Conservation (phyloP, 2,797 vertebrate species). For the Gambelia wislizenii region DNA sequence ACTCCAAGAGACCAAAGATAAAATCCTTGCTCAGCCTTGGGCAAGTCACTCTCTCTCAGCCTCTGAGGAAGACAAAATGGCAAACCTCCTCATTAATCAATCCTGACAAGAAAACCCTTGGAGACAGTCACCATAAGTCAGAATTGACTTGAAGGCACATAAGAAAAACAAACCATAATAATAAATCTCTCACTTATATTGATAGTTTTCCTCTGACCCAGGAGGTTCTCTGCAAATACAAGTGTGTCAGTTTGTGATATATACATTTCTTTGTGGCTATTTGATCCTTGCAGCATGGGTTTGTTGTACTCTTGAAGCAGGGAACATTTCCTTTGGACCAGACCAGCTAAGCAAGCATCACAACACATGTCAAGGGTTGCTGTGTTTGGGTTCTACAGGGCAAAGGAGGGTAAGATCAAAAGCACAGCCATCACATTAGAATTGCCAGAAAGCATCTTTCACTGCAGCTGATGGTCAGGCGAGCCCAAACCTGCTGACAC, state of each 20-base stretch:
- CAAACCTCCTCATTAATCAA: too few species aligned
- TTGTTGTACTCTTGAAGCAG: not conserved
- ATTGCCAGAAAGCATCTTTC: not conserved
- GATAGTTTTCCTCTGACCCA: not conserved
- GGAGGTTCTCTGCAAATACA: not conserved
- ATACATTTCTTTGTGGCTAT: not conserved
- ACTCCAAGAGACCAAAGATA: too few species aligned
- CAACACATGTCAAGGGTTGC: conserved; percentile 4
- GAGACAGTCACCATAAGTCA: too few species aligned
- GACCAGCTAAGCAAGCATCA: not conserved
- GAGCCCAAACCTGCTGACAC: not conserved
- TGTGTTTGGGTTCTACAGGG: not conserved
- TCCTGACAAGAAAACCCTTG: too few species aligned
- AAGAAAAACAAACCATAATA: not conserved
- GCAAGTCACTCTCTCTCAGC: too few species aligned
- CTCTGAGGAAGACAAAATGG: too few species aligned
- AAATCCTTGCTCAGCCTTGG: too few species aligned
- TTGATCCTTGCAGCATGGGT: not conserved
- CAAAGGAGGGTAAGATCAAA: not conserved
- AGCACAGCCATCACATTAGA: not conserved
- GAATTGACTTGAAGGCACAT: too few species aligned
- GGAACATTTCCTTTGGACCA: not conserved
- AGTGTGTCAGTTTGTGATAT: not conserved
- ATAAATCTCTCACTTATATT: not conserved
- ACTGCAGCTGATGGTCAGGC: not conserved